Percentiles rank a stretch among this genome's conserved stretches.
Evolutionary conservation across 2,797 vertebrate species (phyloP).

Genomic region (Leptodactylus fallax): DNA sequence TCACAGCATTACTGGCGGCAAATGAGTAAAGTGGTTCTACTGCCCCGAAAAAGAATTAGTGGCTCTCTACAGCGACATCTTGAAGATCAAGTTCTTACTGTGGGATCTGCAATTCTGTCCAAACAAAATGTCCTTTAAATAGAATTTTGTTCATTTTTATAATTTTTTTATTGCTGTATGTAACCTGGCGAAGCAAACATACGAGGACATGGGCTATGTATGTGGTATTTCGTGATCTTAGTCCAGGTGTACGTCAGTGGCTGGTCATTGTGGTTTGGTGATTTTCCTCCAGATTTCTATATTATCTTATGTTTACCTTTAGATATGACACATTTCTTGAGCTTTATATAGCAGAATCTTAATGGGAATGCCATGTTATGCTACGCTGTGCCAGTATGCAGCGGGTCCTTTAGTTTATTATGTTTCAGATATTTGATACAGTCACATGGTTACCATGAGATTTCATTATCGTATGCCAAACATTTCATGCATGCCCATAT

Average conservation of each 20-base stretch:
- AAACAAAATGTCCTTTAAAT: not conserved
- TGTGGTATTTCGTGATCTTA: too few species aligned
- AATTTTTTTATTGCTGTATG: too few species aligned
- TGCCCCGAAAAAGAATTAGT: not conserved
- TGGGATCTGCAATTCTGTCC: not conserved
- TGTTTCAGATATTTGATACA: conserved; percentile 8
- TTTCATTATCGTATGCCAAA: conserved; percentile 40
- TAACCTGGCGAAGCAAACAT: too few species aligned
- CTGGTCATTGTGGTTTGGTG: not conserved
- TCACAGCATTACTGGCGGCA: not conserved
- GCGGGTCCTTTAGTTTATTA: not conserved
- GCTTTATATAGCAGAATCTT: not conserved
- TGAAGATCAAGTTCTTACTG: not conserved
- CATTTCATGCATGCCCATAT: conserved; percentile 19
- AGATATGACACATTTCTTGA: not conserved
- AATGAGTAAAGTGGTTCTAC: not conserved
- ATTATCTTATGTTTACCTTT: not conserved
- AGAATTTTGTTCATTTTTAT: not conserved
- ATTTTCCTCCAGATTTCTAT: not conserved
- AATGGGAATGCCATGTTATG: not conserved
- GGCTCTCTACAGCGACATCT: not conserved
- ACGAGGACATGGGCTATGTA: too few species aligned
- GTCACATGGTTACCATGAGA: conserved; percentile 27
- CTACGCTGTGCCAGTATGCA: not conserved
- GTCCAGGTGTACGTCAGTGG: not conserved